Conservation (phyloP, 2,113 vertebrate genomes). For the Strigops habroptila region DNA sequence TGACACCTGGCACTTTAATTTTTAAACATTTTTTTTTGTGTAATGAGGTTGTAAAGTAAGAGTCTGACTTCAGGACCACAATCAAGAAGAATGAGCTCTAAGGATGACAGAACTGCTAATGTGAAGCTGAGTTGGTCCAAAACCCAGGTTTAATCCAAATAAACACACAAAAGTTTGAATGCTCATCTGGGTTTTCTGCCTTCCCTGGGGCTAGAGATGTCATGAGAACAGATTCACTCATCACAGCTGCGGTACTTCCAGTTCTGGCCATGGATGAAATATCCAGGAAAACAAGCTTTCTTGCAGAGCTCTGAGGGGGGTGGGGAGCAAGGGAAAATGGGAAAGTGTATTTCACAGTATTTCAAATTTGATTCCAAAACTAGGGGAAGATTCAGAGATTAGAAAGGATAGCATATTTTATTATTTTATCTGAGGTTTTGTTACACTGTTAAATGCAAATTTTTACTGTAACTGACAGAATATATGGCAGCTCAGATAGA, state of each 20-base stretch:
- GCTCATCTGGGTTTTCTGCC: constrained; percentile 42
- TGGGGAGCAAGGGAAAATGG: background rate
- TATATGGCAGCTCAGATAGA: background rate
- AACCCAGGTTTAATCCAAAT: constrained; percentile 10
- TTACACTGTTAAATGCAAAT: background rate
- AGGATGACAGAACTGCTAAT: constrained; percentile 25
- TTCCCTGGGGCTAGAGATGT: constrained; percentile 50
- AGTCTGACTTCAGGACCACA: constrained; percentile 45
- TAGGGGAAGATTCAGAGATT: background rate
- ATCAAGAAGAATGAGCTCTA: constrained; percentile 37
- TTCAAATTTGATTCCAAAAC: constrained; percentile 20
- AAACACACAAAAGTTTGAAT: constrained; percentile 25
- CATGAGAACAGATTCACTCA: constrained; percentile 55
- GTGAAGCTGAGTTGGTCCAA: constrained; percentile 6
- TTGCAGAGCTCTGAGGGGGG: background rate
- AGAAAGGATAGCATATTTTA: background rate
- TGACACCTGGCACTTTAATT: constrained; percentile 62
- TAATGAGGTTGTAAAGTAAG: constrained; percentile 37
- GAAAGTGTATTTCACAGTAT: background rate
- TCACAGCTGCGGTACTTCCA: constrained; percentile 58
- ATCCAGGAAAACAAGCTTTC: constrained; percentile 23
- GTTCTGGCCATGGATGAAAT: constrained; percentile 23
- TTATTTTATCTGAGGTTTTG: background rate
- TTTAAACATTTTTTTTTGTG: constrained; percentile 21
- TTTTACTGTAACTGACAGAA: background rate